Evolutionary conservation across 2,797 vertebrate genomes (phyloP), one percentile per base, ranked within the genome.

Genomic region (Sternotherus odoratus): DNA sequence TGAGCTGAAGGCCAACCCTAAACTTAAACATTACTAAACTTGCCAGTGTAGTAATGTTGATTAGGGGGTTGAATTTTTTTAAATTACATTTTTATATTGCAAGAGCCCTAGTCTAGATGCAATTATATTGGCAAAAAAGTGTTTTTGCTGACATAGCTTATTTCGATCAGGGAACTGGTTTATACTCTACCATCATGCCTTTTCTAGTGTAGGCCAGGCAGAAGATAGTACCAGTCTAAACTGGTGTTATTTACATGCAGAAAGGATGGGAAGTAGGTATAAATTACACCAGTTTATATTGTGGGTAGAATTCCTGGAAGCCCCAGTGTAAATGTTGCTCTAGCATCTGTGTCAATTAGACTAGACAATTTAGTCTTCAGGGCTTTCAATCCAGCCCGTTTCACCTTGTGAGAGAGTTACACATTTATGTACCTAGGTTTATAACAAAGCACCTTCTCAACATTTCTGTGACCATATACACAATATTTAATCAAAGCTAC

Each of bases 401-500:
- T 63, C 16, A 9, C 60, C 8, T 33, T 63, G 3, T 4, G 2
- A 5, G 0, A 8, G 0, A 1, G 5, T 24, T 2, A 0, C 53
- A 28, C 30, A 46, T 26, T 63, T 33, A 30, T 8, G 26, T 56
- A 0, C 46, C 5, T 17, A 36, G 6, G 11, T 92, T 60, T 2
- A 15, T 5, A 53, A 26, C 89, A 87, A 74, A 2, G 12, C 24
- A 54, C 9, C 12, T 86, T 89, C n/a, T 46, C 48, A 78, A 43
- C 9, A 9, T 9, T 0, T 57, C 23, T 43, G 12, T 75, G 74
- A 80, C 16, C 12, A 11, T 2, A 0, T 0, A 1, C 53, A 6
- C 0, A 1, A 6, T 13, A 86, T 2, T 1, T 39, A 77, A 79
- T 49, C 43, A 8, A 43, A 48, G 9, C 5, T 19, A 46, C 39